Percentiles rank a stretch among this genome's conserved stretches.
These are phyloP conservation scores for Alviniconcha marisindica DNA, from an alignment of 1,140 invertebrate genomes.

Conservation along the genomic window DNA sequence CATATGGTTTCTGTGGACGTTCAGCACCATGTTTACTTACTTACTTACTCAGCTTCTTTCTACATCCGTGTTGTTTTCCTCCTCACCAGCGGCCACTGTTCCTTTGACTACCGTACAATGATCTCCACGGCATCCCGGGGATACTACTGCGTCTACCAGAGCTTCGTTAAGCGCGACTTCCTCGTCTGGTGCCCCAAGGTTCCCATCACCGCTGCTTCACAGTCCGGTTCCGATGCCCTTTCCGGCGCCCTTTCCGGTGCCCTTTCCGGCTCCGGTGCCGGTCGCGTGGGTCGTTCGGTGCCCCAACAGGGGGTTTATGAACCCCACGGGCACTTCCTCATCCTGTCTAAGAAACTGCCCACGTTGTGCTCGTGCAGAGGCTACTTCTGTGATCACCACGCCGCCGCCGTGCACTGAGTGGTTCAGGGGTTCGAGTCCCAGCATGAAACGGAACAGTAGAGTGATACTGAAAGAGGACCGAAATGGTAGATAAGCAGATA, in stretches of 20 bases:
- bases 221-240: background rate
- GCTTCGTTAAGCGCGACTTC: slow-evolving; percentile 27
- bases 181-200: slow-evolving; percentile 31
- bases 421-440: background rate
- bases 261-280: background rate
- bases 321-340: background rate
- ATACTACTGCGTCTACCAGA: slow-evolving; percentile 31
- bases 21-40: no score
- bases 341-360: slow-evolving; percentile 7
- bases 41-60: no score
- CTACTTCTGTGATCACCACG: slow-evolving; percentile 37
- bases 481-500: no score
- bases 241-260: no score
- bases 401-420: background rate
- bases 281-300: background rate
- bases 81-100: slow-evolving; percentile 30
- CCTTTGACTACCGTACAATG: slow-evolving; percentile 29
- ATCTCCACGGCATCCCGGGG: slow-evolving; percentile 18
- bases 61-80: no score
- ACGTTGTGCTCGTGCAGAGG: slow-evolving; percentile 25
- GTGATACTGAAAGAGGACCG: no score
- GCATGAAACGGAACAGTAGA: no score
- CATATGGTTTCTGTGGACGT: no score
- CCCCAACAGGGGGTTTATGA: background rate
- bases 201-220: background rate